Conservation (phyloP, 2,888 invertebrate species). For the Ecliptopera silaceata region DNA sequence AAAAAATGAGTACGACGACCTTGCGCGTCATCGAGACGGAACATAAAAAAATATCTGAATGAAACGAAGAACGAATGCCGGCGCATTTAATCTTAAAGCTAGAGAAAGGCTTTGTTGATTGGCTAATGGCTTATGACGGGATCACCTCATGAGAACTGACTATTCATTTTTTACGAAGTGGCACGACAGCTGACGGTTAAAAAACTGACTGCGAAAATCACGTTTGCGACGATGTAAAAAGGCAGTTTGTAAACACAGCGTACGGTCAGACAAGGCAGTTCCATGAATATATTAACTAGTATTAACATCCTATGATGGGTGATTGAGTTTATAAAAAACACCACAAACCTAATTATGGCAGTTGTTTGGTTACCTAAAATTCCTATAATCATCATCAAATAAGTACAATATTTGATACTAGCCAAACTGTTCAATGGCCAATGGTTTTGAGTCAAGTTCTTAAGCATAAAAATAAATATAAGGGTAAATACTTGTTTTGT, state of each 20-base stretch:
- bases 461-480: not conserved
- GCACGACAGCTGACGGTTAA: conserved; percentile 43
- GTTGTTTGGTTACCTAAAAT: no score
- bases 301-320: not conserved
- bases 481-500: conserved; percentile 36
- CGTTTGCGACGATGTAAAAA: conserved; percentile 61
- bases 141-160: conserved; percentile 50
- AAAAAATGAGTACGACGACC: conserved; percentile 49
- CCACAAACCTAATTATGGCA: no score
- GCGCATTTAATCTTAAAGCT: conserved; percentile 45
- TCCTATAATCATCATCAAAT: no score
- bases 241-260: conserved; percentile 67
- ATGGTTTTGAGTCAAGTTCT: not conserved
- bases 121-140: conserved; percentile 42
- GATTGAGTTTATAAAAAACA: conserved; percentile 3
- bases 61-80: conserved; percentile 48
- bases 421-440: not conserved
- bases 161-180: conserved; percentile 42
- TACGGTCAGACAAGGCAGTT: conserved; percentile 55
- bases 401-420: no score
- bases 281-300: conserved; percentile 7
- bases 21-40: conserved; percentile 43
- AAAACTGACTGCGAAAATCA: conserved; percentile 53
- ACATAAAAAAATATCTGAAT: conserved; percentile 36
- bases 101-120: conserved; percentile 51